Evolutionary conservation across 1,140 invertebrate genomes (phyloP).

Genomic region (Sarcophaga bullata): DNA sequence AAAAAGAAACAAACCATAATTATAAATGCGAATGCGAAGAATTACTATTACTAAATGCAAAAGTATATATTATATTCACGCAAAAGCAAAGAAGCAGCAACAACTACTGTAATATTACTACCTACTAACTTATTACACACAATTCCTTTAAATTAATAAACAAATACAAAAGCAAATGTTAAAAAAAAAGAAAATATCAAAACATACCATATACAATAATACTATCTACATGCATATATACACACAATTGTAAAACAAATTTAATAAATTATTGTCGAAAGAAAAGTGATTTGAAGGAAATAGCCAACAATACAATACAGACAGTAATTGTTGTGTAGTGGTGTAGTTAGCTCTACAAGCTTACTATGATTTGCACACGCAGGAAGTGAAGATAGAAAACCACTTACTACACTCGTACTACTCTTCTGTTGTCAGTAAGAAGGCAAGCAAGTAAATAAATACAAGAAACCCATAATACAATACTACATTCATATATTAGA

Average conservation of each 20-base stretch:
- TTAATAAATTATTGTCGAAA: no score
- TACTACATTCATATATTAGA: slow-evolving; percentile 5
- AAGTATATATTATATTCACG: not conserved
- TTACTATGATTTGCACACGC: no score
- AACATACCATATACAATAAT: not conserved
- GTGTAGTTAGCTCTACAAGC: not conserved
- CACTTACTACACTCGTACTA: no score
- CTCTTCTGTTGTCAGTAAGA: no score
- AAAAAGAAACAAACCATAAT: not conserved
- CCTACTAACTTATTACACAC: not conserved
- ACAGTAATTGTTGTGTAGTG: not conserved
- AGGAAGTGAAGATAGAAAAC: no score
- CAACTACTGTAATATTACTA: not conserved
- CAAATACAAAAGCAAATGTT: not conserved
- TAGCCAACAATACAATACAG: not conserved
- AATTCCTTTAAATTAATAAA: slow-evolving; percentile 8
- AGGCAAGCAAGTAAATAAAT: no score
- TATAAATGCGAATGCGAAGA: not conserved
- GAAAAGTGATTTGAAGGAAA: not conserved
- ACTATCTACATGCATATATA: not conserved
- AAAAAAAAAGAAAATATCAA: slow-evolving; percentile 1
- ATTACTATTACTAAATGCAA: slow-evolving; percentile 1
- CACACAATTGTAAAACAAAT: not conserved
- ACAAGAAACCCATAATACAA: no score
- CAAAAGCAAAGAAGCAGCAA: not conserved